phyloP scores from a whole-genome alignment of 2,888 invertebrate genomes.

The Nemapogon koenigi region DNA sequence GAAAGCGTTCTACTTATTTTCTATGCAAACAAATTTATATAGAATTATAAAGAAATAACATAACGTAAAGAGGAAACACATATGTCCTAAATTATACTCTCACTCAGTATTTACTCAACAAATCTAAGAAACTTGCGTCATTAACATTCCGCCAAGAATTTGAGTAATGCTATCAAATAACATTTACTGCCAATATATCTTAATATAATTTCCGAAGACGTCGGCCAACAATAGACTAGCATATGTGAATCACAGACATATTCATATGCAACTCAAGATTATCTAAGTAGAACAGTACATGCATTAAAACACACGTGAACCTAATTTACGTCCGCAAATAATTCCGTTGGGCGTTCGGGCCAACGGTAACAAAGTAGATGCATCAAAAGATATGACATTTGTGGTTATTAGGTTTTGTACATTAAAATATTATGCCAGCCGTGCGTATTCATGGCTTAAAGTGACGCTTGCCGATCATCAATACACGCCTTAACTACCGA shows the following conservation, averaged over 20 bases:
- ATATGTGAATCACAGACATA: constrained; percentile 15
- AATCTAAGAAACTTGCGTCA: no score
- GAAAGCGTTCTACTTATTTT: no score
- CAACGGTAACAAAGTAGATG: constrained; percentile 57
- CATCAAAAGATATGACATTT: constrained; percentile 55
- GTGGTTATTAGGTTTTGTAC: constrained; percentile 45
- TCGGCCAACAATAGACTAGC: constrained; percentile 53
- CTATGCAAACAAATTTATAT: no score
- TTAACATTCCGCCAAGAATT: constrained; percentile 8
- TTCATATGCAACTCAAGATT: constrained; percentile 29
- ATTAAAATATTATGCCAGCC: constrained; percentile 38
- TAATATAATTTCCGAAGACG: constrained; percentile 2
- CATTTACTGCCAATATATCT: background rate
- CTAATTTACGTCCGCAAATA: constrained; percentile 57
- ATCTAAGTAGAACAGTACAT: constrained; percentile 59
- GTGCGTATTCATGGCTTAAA: constrained; percentile 29
- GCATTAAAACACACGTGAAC: constrained; percentile 62
- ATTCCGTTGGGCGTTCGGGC: constrained; percentile 31
- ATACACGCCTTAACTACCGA: constrained; percentile 29
- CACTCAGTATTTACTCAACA: no score
- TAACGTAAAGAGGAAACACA: no score
- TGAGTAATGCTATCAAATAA: constrained; percentile 1
- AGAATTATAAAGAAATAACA: no score
- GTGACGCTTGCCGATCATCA: constrained; percentile 34
- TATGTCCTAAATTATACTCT: no score